Base-by-base conservation (phyloP, 2,797 vertebrate genomes). In the Enteromius trimaculatus region DNA sequence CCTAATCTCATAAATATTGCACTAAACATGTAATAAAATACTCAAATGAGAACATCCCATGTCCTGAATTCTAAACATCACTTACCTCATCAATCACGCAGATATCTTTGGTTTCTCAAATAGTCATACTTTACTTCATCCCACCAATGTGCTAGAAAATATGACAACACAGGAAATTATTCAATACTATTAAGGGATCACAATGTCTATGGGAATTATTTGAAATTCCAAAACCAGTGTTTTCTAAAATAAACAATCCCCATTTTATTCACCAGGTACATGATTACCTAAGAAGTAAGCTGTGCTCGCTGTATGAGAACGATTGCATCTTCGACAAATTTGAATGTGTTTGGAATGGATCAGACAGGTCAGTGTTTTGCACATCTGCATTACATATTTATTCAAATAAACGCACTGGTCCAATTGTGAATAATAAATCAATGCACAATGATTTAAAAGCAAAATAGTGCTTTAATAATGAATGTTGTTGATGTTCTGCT, bases 291-390 rank as follows among this genome's bases (percentile, higher is more conserved):
- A 95, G 98, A 84, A 98, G 97, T 90, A 99, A 99, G 90, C 92
- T 99, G 66, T 99, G 98, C 90, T 99, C 98, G 0, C 95, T 99
- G 85, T 99, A 99, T 0, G 98, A 99, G 95, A 99, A 99, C 0
- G 98, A 99, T 93, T 99, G 98, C 96, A 99, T 99, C 95, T 99
- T 99, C 49, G 98, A 99, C 95, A 99, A 99, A 94, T 99, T 99
- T 66, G 98, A 99, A 93, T 99, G 98, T 55, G 98, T 99, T 82
- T 99, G 98, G 98, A 99, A 99, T 17, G 98, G 98, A 42, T 96
- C 97, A 0, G 98, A 99, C 96, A 99, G 98, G 98, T 99, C 87
- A 94, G 94, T 42, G 31, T 17, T 37, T 29, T 55, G 10, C 49
- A 29, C 5, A 8, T 37, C 21, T 60, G 11, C 9, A 60, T 60